A percentile compares a stretch with the other conserved stretches of the same genome.
Evolutionary conservation across 23 tunicate species (phyloP).

Genomic region (Ciona savignyi): DNA sequence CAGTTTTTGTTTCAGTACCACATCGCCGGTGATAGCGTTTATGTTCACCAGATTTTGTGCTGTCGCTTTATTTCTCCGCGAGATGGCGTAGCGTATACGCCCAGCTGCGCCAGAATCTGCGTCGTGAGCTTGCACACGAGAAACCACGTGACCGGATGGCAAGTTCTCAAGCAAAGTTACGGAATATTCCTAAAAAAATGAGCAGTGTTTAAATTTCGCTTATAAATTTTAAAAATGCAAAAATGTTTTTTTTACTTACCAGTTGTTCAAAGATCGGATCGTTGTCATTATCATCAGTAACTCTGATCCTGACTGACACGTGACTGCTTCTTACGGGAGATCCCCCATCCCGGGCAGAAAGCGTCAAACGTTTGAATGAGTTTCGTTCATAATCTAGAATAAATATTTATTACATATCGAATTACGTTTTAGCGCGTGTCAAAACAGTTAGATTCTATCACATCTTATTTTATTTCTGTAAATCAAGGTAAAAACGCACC

Average conservation of each 20-base stretch:
- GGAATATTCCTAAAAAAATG: slow-evolving; percentile 25
- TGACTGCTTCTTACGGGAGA: slow-evolving; percentile 15
- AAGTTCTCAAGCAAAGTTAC: slow-evolving; percentile 30
- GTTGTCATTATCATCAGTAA: slow-evolving; percentile 76
- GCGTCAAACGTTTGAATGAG: slow-evolving; percentile 16
- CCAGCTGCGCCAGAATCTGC: slow-evolving; percentile 29
- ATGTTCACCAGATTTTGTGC: slow-evolving; percentile 38
- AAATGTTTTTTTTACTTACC: slow-evolving; percentile 12
- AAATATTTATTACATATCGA: too few relatives aligned
- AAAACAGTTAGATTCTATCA: too few relatives aligned
- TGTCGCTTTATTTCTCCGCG: slow-evolving; percentile 15
- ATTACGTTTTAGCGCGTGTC: too few relatives aligned
- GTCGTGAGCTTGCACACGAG: slow-evolving; percentile 39
- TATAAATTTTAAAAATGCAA: too few relatives aligned
- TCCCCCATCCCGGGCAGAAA: slow-evolving; percentile 68
- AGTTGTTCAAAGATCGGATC: slow-evolving; percentile 43
- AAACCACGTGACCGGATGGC: slow-evolving; percentile 22
- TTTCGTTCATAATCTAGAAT: slow-evolving; percentile 62
- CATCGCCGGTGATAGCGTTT: slow-evolving; percentile 44
- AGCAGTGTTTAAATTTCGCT: too few relatives aligned
- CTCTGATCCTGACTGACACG: slow-evolving; percentile 18
- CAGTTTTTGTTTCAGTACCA: slow-evolving; percentile 38
- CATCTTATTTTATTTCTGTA: too few relatives aligned
- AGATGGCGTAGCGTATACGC: slow-evolving; percentile 19
- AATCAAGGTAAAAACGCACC: slow-evolving; percentile 22